Evolutionary conservation across 2,888 invertebrate species (phyloP), one percentile per base, ranked within the genome.

Genomic region (Eristalis pertinax): DNA sequence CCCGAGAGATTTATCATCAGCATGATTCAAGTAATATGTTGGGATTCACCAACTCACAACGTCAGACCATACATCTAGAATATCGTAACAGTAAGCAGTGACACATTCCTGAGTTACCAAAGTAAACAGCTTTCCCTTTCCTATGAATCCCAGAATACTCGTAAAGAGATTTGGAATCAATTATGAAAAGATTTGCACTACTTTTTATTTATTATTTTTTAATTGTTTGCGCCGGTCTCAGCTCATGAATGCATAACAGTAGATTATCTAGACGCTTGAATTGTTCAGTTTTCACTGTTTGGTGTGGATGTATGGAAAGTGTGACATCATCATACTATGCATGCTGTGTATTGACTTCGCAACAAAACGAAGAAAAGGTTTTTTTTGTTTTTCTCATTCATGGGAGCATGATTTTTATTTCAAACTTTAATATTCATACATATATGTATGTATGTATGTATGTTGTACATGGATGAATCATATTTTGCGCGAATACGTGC

Each of bases 321-420:
- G 69, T 86, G 86, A 86, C 86, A 86, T 86, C 86, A 86, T 78
- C 75, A 29, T 13, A 7, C 41, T 70, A 13, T 58, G 43, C 43
- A 78, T 58, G 69, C 73, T 73, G 73, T 77, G 77, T 62, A 32
- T 32, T 60, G 50, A 41, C 77, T 73, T 77, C 63, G 72, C 67
- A 82, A 82, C 74, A 82, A 72, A 75, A 74, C 35, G 35, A 56
- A 43, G 32, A 60, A 67, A 65, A 43, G 13, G 32, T 58, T 7
- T 22, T 41, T 38, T 74, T 43, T 62, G 8, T 32, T 32, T 75
- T 65, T 64, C 70, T 85, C 63, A 80, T 80, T 38, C 73, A 81
- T 85, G 64, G 50, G 38, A 81, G 62, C 73, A 77, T 74, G 68
- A 67, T 84, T 84, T 84, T 84, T 63, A 67, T 65, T 84, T 56